Evolutionary conservation across 30 jellyfish, hydroid and myxozoan species (phyloP), one percentile per base, ranked within the genome.

Genomic region (Chrysaora quinquecirrha): DNA sequence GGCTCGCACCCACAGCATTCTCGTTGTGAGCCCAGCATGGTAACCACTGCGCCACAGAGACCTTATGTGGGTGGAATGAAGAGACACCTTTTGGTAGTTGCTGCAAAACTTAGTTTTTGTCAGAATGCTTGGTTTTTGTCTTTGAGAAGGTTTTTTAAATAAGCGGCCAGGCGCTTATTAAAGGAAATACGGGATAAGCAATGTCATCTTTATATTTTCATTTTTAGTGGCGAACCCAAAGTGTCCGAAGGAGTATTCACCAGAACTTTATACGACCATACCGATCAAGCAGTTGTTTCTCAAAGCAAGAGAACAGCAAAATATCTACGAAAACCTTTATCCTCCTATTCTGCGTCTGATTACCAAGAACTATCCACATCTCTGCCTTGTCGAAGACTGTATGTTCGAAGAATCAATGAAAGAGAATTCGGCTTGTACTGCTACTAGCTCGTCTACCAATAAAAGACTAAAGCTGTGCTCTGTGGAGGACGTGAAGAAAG

Each of bases 331-430:
- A 22, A 89, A 83, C 32, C 46, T 94, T 12, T 94, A 94, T 76
- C 97, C 99, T 27, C 90, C 97, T 0, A 31, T 94, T 0, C 83
- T 94, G 78, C 89, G 99, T 24, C 69, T 94, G 52, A 76, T 94
- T 46, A 67, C 97, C 16, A 94, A 96, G 54, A 96, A 90, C 56
- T 94, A 82, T 38, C 97, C 99, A 2, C 97, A 88, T 79, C 83
- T 94, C 10, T 87, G 97, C 82, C 80, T 85, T 20, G 99, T 89
- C 18, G 99, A 94, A 74, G 99, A 88, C 87, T 86, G 82, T 94
- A 78, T 93, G 89, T 90, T 71, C 46, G 97, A 87, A 50, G 98
- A 93, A 47, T 91, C 89, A 61, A 61, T 74, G 10, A 84, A 84
- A 47, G 89, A 84, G 33, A 73, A 73, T 23, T 27, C 54, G 22